Conservation (phyloP, 2,797 vertebrate genomes). For the Triplophysa bombifrons region DNA sequence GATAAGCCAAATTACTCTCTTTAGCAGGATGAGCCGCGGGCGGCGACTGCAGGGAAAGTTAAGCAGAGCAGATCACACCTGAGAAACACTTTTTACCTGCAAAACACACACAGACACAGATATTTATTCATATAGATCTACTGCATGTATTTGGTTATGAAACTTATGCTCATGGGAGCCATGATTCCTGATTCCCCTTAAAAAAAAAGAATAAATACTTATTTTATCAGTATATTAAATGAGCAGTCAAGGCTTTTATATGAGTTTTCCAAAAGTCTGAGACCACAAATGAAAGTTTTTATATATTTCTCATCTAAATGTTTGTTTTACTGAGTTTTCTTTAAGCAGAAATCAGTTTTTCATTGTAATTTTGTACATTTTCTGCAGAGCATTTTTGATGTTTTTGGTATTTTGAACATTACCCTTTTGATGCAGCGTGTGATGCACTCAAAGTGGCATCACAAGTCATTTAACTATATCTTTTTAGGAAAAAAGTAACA, state of each 20-base stretch:
- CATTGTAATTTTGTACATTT: background rate
- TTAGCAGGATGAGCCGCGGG: conserved; percentile 77
- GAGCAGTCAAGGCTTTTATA: too few species aligned
- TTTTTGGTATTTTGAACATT: background rate
- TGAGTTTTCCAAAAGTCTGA: too few species aligned
- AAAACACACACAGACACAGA: conserved; percentile 29
- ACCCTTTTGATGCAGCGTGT: background rate
- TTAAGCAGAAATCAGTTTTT: background rate
- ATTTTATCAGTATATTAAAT: too few species aligned
- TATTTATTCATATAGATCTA: conserved; percentile 14
- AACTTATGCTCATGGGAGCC: background rate
- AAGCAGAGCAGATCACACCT: conserved; percentile 47
- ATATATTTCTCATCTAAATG: background rate
- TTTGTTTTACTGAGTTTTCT: too few species aligned
- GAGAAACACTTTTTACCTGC: conserved; percentile 35
- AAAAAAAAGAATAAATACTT: background rate
- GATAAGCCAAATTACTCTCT: conserved; percentile 83
- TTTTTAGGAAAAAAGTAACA: too few species aligned
- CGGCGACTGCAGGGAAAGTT: conserved; percentile 69
- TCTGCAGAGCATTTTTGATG: too few species aligned
- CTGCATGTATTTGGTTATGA: background rate
- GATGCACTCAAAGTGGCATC: background rate
- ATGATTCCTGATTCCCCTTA: background rate
- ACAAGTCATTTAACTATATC: too few species aligned
- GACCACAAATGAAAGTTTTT: background rate